Conservation (phyloP, 2,113 vertebrate genomes). For the Hipposideros armiger region DNA sequence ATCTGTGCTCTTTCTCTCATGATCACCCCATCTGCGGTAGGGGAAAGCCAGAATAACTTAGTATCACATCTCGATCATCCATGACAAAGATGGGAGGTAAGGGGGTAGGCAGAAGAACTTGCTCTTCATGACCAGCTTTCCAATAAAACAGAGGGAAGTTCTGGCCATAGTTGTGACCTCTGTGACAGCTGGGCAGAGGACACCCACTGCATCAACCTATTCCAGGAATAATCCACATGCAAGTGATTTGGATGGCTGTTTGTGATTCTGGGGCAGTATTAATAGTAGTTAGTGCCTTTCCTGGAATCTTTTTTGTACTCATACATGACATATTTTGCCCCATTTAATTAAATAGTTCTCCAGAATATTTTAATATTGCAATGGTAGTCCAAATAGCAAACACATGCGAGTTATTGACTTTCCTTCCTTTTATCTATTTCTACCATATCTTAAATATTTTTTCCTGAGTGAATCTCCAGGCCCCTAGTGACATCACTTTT, state of each 20-base stretch:
- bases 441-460: slow-evolving; percentile 61
- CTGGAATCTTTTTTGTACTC: slow-evolving; percentile 44
- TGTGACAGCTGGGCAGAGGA: slow-evolving; percentile 14
- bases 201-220: not conserved
- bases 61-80: not conserved
- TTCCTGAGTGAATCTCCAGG: slow-evolving; percentile 64
- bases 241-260: slow-evolving; percentile 47
- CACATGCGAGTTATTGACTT: slow-evolving; percentile 47
- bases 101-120: not conserved
- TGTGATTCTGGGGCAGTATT: slow-evolving; percentile 54
- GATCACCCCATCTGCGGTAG: slow-evolving; percentile 8
- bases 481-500: slow-evolving; percentile 61
- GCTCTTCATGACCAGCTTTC: slow-evolving; percentile 12
- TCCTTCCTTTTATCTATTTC: slow-evolving; percentile 62
- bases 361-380: slow-evolving; percentile 68
- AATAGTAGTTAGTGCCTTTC: slow-evolving; percentile 48
- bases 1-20: not conserved
- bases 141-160: slow-evolving; percentile 19
- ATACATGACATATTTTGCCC: slow-evolving; percentile 17
- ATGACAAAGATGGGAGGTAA: not conserved
- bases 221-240: slow-evolving; percentile 14
- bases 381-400: slow-evolving; percentile 66
- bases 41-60: slow-evolving; percentile 44
- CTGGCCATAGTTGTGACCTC: not conserved
- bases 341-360: slow-evolving; percentile 52